Evolutionary conservation across 2,888 invertebrate genomes (phyloP).

Genomic region (Agonopterix heracliana): DNA sequence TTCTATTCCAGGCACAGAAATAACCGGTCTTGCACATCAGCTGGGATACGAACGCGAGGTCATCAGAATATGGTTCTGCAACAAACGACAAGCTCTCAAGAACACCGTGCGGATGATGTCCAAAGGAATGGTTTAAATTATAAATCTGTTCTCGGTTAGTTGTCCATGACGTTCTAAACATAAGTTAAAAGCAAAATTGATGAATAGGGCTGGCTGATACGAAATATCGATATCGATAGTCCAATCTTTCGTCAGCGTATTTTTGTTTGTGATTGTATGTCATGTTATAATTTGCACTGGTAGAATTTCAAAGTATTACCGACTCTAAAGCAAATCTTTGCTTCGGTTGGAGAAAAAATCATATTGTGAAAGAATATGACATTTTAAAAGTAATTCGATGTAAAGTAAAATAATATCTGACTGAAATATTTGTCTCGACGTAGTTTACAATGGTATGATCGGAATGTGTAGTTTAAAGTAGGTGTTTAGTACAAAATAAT

Average conservation of each 20-base stretch:
- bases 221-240: slow-evolving; percentile 16
- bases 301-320: slow-evolving; percentile 34
- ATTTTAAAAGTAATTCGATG: slow-evolving; percentile 21
- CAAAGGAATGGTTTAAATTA: slow-evolving; percentile 84
- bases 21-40: slow-evolving; percentile 95
- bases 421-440: slow-evolving; percentile 71
- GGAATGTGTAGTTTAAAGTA: slow-evolving; percentile 60
- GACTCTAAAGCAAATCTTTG: background rate
- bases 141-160: background rate
- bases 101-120: slow-evolving; percentile 98
- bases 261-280: slow-evolving; percentile 24
- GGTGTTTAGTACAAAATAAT: slow-evolving; percentile 68
- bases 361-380: too few relatives aligned
- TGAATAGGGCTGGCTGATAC: slow-evolving; percentile 27
- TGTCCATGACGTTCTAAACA: background rate
- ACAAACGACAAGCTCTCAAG: slow-evolving; percentile 97
- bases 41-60: slow-evolving; percentile 98
- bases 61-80: slow-evolving; percentile 99
- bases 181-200: slow-evolving; percentile 5
- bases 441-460: slow-evolving; percentile 68
- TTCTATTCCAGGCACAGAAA: slow-evolving; percentile 90
- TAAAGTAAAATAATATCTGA: slow-evolving; percentile 60
- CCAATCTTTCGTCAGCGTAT: too few relatives aligned
- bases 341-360: too few relatives aligned
- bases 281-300: slow-evolving; percentile 42